phyloP scores from a whole-genome alignment of 2,797 vertebrate species.

The Liparis tanakae region DNA sequence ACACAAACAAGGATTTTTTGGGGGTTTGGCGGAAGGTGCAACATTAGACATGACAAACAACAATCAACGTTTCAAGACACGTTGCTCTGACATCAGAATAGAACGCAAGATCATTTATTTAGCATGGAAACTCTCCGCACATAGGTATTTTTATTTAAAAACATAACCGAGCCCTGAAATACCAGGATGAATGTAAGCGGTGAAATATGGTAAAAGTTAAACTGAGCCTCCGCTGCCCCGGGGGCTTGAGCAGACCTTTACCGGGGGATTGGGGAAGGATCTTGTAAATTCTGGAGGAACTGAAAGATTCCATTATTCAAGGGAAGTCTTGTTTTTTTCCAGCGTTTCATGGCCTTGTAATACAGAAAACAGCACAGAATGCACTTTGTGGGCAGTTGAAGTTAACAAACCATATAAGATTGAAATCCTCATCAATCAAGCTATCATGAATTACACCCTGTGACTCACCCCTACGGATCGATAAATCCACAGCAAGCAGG shows the following conservation, averaged over 20 bases:
- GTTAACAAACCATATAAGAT: slow-evolving; percentile 84
- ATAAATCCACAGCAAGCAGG: slow-evolving; percentile 82
- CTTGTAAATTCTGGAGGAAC: slow-evolving; percentile 75
- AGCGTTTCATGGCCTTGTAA: slow-evolving; percentile 74
- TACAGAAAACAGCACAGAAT: slow-evolving; percentile 81
- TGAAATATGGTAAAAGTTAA: slow-evolving; percentile 69
- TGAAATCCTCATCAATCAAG: slow-evolving; percentile 86
- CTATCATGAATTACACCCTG: slow-evolving; percentile 84
- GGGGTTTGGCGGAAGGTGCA: no score
- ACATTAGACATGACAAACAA: no score
- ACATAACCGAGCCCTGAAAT: slow-evolving; percentile 54
- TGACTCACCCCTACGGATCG: slow-evolving; percentile 83
- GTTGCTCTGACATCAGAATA: slow-evolving; percentile 2
- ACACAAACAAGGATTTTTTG: no score
- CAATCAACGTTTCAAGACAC: slow-evolving; percentile 4
- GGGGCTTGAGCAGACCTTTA: slow-evolving; percentile 69
- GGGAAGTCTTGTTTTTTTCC: slow-evolving; percentile 66
- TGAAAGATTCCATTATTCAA: slow-evolving; percentile 77
- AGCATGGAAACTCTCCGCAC: slow-evolving; percentile 11
- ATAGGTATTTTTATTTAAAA: slow-evolving; percentile 36
- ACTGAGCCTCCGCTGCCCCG: slow-evolving; percentile 59
- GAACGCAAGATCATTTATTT: slow-evolving; percentile 22
- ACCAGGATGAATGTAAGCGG: slow-evolving; percentile 56
- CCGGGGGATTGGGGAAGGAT: slow-evolving; percentile 56
- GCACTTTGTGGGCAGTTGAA: slow-evolving; percentile 82